phyloP scores from a whole-genome alignment of 2,888 invertebrate species.

The Apamea crenata region DNA sequence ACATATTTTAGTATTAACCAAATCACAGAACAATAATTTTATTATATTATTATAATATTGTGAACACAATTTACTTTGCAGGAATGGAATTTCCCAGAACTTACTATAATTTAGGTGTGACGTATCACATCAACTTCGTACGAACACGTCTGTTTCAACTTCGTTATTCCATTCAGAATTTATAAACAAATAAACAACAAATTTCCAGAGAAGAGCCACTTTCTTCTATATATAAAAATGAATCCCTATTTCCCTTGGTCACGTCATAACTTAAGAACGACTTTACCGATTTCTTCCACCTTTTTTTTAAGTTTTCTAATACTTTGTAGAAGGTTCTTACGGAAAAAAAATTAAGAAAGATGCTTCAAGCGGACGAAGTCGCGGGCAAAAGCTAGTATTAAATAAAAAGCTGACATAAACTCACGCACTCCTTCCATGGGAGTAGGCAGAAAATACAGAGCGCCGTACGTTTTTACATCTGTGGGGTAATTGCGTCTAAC shows the following conservation, averaged over 20 bases:
- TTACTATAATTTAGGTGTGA: neutral
- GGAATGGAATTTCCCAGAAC: conserved; percentile 25
- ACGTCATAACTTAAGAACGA: too few relatives aligned
- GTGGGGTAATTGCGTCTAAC: neutral
- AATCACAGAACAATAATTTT: neutral
- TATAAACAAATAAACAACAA: conserved; percentile 6
- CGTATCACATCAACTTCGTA: neutral
- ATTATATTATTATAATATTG: neutral
- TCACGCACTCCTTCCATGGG: too few relatives aligned
- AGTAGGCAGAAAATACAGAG: too few relatives aligned
- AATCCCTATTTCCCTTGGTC: too few relatives aligned
- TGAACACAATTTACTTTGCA: conserved; percentile 6
- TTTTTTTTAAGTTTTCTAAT: too few relatives aligned
- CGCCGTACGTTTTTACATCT: neutral
- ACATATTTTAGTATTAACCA: neutral
- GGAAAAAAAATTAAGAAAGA: too few relatives aligned
- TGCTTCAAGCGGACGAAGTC: too few relatives aligned
- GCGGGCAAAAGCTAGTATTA: too few relatives aligned
- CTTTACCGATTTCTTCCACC: too few relatives aligned
- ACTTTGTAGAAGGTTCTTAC: too few relatives aligned
- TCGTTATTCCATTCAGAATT: conserved; percentile 1
- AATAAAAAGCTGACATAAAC: conserved; percentile 6
- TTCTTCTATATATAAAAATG: too few relatives aligned
- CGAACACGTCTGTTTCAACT: neutral
- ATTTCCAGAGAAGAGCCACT: neutral